These are phyloP conservation scores for Labeo calbasu DNA, from an alignment of 2,797 vertebrate genomes.

Conservation along the genomic window DNA sequence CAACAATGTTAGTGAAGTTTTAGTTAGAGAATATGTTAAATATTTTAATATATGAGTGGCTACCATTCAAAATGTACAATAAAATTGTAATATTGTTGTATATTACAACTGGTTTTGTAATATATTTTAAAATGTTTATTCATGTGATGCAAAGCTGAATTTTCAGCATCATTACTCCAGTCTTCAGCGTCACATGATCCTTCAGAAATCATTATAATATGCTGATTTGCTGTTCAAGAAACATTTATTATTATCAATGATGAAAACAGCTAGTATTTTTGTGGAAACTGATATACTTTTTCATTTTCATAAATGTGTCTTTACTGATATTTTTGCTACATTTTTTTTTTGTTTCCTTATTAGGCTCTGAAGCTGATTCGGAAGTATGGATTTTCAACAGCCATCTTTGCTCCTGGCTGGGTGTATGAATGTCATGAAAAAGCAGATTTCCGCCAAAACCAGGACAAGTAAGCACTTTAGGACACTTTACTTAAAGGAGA, in stretches of 20 bases:
- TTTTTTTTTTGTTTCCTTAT: background rate
- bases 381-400: slow-evolving; percentile 83
- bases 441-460: slow-evolving; percentile 84
- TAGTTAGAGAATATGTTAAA: background rate
- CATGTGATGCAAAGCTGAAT: background rate
- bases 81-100: too few relatives aligned
- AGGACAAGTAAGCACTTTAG: slow-evolving; percentile 84
- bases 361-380: slow-evolving; percentile 89
- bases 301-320: background rate
- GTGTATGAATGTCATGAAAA: slow-evolving; percentile 88
- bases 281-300: background rate
- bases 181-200: background rate
- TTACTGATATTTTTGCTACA: background rate
- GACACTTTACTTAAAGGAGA: background rate
- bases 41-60: background rate
- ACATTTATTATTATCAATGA: background rate
- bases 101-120: background rate
- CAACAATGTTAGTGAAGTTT: slow-evolving; percentile 77
- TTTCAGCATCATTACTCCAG: background rate
- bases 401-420: slow-evolving; percentile 96
- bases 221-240: background rate
- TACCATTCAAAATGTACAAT: background rate
- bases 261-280: background rate
- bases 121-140: background rate
- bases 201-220: background rate